phyloP scores from a whole-genome alignment of 2,113 vertebrate genomes.

The Scalopus aquaticus region DNA sequence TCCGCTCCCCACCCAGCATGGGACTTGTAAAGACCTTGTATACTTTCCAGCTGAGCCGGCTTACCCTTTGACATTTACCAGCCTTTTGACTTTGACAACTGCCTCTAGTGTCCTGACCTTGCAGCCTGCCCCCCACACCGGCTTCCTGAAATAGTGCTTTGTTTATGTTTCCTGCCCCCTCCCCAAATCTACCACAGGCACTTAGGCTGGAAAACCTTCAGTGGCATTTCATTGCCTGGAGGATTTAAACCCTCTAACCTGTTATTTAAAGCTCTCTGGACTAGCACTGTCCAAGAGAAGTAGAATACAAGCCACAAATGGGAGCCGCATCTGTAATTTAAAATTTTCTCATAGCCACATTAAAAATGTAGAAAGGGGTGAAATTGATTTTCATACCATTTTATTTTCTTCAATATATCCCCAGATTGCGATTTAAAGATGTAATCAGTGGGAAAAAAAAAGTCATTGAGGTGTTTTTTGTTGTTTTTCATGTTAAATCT shows the following conservation, averaged over 20 bases:
- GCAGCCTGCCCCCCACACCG: not conserved
- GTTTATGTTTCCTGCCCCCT: constrained; percentile 27
- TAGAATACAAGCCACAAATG: constrained; percentile 32
- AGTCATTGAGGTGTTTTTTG: not conserved
- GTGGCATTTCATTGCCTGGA: constrained; percentile 2
- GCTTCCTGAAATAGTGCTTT: constrained; percentile 49
- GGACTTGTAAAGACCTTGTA: constrained; percentile 2
- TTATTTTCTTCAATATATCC: not conserved
- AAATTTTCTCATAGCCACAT: constrained; percentile 32
- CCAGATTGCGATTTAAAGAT: not conserved
- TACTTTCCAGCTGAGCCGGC: constrained; percentile 27
- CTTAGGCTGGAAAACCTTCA: constrained; percentile 38
- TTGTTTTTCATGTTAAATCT: constrained; percentile 6
- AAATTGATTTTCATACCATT: constrained; percentile 42
- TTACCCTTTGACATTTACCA: constrained; percentile 65
- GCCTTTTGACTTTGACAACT: constrained; percentile 60
- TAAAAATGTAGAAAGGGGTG: constrained; percentile 31
- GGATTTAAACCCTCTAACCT: not conserved
- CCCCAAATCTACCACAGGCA: not conserved
- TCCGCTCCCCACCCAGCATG: not conserved
- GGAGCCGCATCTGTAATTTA: not conserved
- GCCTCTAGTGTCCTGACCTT: constrained; percentile 37
- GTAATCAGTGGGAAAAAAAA: not conserved
- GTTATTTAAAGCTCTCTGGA: not conserved
- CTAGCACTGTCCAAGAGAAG: not conserved